Percentiles rank a stretch among this genome's conserved stretches.
These are phyloP conservation scores for Pogoniulus pusillus DNA, from an alignment of 2,797 vertebrate species.

Conservation along the genomic window DNA sequence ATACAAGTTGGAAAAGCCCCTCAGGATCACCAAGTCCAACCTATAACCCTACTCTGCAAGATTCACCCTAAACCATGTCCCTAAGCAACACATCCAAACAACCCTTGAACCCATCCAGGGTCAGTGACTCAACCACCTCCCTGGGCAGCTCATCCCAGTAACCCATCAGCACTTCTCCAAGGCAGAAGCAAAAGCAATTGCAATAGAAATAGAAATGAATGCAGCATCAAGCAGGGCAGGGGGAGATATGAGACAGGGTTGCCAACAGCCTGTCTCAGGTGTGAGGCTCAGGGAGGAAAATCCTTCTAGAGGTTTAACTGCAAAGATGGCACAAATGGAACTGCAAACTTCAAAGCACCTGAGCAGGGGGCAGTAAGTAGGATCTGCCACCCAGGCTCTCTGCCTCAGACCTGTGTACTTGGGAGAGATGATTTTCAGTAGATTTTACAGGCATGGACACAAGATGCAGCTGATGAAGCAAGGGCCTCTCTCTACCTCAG, in stretches of 20 bases:
- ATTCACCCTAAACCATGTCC: too few relatives aligned
- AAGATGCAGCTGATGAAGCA: not conserved
- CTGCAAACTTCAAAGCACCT: not conserved
- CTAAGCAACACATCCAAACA: too few relatives aligned
- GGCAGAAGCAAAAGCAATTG: not conserved
- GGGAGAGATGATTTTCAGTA: not conserved
- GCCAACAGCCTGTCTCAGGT: not conserved
- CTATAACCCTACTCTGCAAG: too few relatives aligned
- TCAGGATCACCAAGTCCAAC: too few relatives aligned
- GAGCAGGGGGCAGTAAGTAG: not conserved
- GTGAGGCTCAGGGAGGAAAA: not conserved
- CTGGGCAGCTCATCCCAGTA: too few relatives aligned
- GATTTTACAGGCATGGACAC: not conserved
- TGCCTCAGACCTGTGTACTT: not conserved
- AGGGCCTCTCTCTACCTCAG: not conserved
- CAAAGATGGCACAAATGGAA: not conserved
- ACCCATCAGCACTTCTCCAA: not conserved
- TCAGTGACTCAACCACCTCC: too few relatives aligned
- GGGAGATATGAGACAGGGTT: not conserved
- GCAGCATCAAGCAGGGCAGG: not conserved
- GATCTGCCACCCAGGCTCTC: not conserved
- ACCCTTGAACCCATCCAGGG: too few relatives aligned
- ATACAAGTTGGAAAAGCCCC: too few relatives aligned
- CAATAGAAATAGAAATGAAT: not conserved
- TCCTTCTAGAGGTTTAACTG: not conserved